Evolutionary conservation across 2,113 vertebrate genomes (phyloP), one percentile per base, ranked within the genome.

Genomic region (Mustela lutreola): DNA sequence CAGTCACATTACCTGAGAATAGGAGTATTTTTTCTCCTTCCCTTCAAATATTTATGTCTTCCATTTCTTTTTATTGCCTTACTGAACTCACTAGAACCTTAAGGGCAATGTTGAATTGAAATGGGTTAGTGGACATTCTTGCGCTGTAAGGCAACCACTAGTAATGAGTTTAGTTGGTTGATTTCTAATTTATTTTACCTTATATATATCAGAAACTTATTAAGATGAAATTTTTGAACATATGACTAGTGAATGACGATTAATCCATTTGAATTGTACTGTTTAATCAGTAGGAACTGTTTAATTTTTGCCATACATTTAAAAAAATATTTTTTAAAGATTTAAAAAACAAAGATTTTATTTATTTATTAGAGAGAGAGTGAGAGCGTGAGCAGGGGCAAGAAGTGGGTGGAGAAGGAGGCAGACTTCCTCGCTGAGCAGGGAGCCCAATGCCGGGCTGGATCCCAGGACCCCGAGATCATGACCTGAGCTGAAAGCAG

Each of bases 221-320:
- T 9, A 12, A 67, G 65, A 42, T 39, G 21, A 56, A 42, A 39
- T 80, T 81, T 75, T 80, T 91, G 24, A 42, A 18, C 28, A 56
- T 56, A 56, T 28, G 73, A 28, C 0, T 70, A 31, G 8, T 56
- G 19, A 70, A 24, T 11, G 22, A 70, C 70, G n/a, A 62, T 42
- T 48, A 84, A 63, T 63, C 15, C 15, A 39, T 28, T 36, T 75
- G 42, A n/a, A 75, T 62, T 84, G 7, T 28, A 82, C 12, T 45
- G 16, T 73, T 82, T 70, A 31, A 31, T 33, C 56, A 60, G 8
- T 71, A 56, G 26, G 70, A 82, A 71, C 18, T 53, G 1, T 63
- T 78, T 62, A 62, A 91, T 67, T 93, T 88, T 92, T 92, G 18
- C 50, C 28, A 24, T 71, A 92, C 48, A 16, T 79, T 79, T 60